Base-by-base conservation (phyloP, 2,888 invertebrate genomes). In the Pachydiplax longipennis region DNA sequence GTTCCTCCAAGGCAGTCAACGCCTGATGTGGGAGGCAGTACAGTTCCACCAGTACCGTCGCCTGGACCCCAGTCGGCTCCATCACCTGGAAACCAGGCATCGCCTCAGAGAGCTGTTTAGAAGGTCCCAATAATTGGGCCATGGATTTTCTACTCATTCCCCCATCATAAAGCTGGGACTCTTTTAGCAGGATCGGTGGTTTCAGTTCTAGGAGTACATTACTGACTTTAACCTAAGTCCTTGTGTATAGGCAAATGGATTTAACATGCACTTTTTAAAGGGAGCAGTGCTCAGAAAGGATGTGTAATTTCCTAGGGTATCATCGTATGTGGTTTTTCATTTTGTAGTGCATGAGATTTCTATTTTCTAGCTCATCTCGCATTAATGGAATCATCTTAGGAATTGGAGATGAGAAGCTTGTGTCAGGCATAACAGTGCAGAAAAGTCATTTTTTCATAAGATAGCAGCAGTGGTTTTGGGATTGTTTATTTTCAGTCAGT, bases 241-340 rank as follows among this genome's bases (percentile, higher is more conserved):
- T 61, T 87, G 87, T 87, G 87, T 87, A 87, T 87, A 87, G 87
- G 87, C 61, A 61, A 61, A 61, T 37, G n/a, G 87, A 87, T 87
- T 61, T 65, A 37, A 53, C 61, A 40, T 65, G 87, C 31, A 87
- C 37, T 87, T 61, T 87, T 61, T 22, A 31, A 53, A 6, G 5
- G 61, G 61, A 87, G 87, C 87, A n/a, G 87, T 37, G 87, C 61
- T 87, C 61, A 61, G 40, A 22, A 44, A 87, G 35, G 22, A 61
- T 65, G 87, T 87, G 61, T 61, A 87, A 61, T 87, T 83, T 83
- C 37, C 61, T 40, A 73, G 31, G 73, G 73, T 73, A 73, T 31
- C 40, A 61, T 87, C 40, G 35, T 87, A 37, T 37, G 61, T 87
- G 65, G 83, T 58, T 61, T 37, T 37, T 61, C 18, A 37, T 37